Conservation (phyloP, 2,888 invertebrate genomes). For the Lepidocyrtoides sp. region DNA sequence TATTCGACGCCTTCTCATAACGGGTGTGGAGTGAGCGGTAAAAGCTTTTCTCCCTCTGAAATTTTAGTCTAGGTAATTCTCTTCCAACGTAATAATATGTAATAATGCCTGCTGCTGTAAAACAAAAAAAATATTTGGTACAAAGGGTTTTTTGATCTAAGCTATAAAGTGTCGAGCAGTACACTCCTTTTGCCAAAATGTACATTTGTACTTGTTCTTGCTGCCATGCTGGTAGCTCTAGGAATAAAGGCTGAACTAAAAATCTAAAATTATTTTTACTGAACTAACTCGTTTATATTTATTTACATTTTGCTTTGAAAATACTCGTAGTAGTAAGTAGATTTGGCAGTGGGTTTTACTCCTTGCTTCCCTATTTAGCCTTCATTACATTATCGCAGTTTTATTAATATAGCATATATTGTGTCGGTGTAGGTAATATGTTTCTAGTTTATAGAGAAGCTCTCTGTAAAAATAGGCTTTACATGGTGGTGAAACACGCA, state of each 20-base stretch:
- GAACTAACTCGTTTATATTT: background rate
- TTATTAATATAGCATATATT: background rate
- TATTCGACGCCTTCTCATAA: too few relatives aligned
- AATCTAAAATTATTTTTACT: background rate
- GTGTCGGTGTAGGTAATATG: too few relatives aligned
- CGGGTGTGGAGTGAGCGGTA: background rate
- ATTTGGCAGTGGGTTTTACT: background rate
- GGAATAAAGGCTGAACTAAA: background rate
- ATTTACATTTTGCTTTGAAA: background rate
- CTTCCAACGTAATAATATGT: background rate
- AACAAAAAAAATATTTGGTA: background rate
- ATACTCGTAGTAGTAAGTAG: background rate
- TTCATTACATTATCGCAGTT: background rate
- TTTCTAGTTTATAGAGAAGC: too few relatives aligned
- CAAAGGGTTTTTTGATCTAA: background rate
- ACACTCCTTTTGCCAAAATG: background rate
- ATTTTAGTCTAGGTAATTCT: background rate
- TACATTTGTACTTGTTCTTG: too few relatives aligned
- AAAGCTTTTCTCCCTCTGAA: slow-evolving; percentile 15
- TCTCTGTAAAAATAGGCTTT: too few relatives aligned
- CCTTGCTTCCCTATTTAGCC: background rate
- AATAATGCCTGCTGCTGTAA: background rate
- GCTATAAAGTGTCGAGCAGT: background rate
- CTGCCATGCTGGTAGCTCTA: background rate
- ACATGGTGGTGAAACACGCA: too few relatives aligned